phyloP scores from a whole-genome alignment of 2,113 vertebrate genomes.

The Rhea pennata region DNA sequence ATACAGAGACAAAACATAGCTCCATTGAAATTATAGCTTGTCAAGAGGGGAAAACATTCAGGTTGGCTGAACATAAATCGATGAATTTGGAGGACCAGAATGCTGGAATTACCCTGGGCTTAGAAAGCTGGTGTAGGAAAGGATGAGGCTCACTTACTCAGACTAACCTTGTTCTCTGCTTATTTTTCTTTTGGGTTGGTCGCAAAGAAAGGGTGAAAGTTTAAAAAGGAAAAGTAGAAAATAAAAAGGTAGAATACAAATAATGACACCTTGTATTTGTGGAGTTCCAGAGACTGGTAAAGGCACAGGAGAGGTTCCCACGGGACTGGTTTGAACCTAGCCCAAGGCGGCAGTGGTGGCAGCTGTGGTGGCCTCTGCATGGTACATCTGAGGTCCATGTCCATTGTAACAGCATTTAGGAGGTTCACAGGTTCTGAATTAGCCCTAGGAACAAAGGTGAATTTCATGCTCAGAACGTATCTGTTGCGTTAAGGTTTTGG shows the following conservation, averaged over 20 bases:
- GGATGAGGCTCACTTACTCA: not conserved
- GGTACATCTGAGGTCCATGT: not conserved
- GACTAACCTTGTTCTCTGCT: not conserved
- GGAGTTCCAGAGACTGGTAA: not conserved
- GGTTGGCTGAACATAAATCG: conserved; percentile 50
- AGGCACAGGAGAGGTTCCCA: not conserved
- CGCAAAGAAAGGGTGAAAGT: not conserved
- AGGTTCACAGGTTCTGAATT: not conserved
- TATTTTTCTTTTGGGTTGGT: conserved; percentile 4
- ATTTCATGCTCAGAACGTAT: conserved; percentile 34
- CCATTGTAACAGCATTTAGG: not conserved
- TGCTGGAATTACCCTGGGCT: conserved; percentile 51
- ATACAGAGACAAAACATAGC: conserved; percentile 40
- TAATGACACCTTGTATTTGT: not conserved
- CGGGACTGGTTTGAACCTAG: not conserved
- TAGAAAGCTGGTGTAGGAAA: not conserved
- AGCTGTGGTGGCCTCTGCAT: not conserved
- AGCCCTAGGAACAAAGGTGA: conserved; percentile 28
- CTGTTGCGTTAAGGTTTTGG: conserved; percentile 27
- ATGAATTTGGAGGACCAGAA: conserved; percentile 47
- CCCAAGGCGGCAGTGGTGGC: accelerated
- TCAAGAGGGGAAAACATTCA: conserved; percentile 55
- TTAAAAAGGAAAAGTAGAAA: not conserved
- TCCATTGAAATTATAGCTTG: conserved; percentile 61
- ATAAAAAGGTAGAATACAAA: not conserved